Conservation (phyloP, 2,113 vertebrate species). For the Leptocoma aspasia region DNA sequence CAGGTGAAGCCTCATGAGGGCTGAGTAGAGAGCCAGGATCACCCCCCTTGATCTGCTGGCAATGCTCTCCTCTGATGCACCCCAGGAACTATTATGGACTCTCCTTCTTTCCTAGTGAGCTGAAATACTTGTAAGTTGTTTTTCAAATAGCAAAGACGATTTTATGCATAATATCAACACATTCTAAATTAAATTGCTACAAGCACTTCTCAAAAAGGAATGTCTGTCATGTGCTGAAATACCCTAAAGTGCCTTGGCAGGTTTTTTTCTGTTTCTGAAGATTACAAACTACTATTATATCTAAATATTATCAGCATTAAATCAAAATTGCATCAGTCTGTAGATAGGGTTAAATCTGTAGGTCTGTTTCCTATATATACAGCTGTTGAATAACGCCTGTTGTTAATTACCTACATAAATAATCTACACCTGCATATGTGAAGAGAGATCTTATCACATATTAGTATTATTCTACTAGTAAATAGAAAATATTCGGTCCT, state of each 20-base stretch:
- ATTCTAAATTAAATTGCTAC: neutral
- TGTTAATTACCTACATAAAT: neutral
- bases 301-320: neutral
- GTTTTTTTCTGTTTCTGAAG: neutral
- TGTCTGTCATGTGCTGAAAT: neutral
- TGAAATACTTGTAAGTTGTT: neutral
- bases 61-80: neutral
- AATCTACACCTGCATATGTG: neutral
- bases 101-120: neutral
- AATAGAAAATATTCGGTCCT: neutral
- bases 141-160: neutral
- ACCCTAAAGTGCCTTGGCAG: neutral
- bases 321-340: neutral
- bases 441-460: neutral
- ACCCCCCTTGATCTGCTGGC: neutral
- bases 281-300: neutral
- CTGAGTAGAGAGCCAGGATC: neutral
- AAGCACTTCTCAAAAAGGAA: neutral
- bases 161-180: neutral
- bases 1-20: neutral
- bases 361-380: neutral
- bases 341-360: neutral
- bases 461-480: too few relatives aligned
- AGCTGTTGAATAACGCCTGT: neutral
- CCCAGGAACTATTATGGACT: neutral